Evolutionary conservation across 1,140 invertebrate genomes (phyloP).

Genomic region (Drosophila oshimai): DNA sequence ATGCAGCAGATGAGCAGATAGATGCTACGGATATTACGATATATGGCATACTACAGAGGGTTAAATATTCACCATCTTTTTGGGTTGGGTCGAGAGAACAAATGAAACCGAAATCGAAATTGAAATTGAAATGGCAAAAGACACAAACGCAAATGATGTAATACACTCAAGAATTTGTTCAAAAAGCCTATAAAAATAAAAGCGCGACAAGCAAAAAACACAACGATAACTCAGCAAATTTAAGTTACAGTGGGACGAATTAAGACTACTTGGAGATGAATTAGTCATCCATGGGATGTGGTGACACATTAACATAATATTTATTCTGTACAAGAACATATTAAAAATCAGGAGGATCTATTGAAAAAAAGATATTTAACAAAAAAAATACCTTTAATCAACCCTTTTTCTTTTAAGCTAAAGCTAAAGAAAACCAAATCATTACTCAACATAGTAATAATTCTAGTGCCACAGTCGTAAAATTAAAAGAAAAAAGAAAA

Average conservation of each 20-base stretch:
- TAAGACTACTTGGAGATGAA: constrained; percentile 2
- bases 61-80: constrained; percentile 6
- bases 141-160: constrained; percentile 29
- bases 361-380: too few species aligned
- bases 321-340: too few species aligned
- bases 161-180: constrained; percentile 42
- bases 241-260: constrained; percentile 15
- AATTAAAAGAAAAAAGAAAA: background rate
- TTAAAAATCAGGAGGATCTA: too few species aligned
- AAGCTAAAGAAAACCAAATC: too few species aligned
- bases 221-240: constrained; percentile 8
- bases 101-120: constrained; percentile 4
- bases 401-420: too few species aligned
- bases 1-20: constrained; percentile 21
- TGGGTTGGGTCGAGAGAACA: constrained; percentile 3
- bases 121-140: too few species aligned
- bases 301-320: background rate
- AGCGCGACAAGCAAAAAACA: background rate
- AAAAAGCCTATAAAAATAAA: constrained; percentile 41
- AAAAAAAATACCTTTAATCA: too few species aligned
- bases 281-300: background rate
- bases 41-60: background rate
- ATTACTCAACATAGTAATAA: too few species aligned
- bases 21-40: constrained; percentile 3
- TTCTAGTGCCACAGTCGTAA: too few species aligned